phyloP scores from a whole-genome alignment of 2,113 vertebrate species.

The Bungarus multicinctus region DNA sequence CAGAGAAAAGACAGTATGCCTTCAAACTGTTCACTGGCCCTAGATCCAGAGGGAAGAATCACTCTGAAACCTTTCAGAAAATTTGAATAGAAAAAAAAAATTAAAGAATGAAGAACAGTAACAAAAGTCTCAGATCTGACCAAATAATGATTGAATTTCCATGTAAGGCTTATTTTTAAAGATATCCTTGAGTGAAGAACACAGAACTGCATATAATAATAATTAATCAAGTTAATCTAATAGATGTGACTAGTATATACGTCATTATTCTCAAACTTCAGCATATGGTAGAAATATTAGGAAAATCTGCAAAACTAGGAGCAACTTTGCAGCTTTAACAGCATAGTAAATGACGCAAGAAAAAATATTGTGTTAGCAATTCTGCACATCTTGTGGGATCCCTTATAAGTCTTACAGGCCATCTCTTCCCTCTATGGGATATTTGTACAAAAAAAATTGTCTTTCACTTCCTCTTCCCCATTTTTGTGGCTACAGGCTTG shows the following conservation, averaged over 20 bases:
- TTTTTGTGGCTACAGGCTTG: conserved; percentile 58
- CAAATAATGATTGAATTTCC: neutral
- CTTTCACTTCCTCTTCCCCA: conserved; percentile 58
- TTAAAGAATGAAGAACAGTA: neutral
- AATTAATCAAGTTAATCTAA: neutral
- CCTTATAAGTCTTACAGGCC: neutral
- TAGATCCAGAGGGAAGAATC: neutral
- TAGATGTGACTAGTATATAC: neutral
- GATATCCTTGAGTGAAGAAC: neutral
- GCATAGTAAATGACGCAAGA: neutral
- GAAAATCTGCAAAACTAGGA: neutral
- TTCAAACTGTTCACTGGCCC: neutral
- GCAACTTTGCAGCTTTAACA: neutral
- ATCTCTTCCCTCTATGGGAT: neutral
- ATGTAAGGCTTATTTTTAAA: neutral
- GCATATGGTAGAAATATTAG: fast-evolving
- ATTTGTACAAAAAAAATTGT: neutral
- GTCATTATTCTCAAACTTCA: neutral
- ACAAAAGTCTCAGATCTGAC: neutral
- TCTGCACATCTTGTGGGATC: conserved; percentile 1
- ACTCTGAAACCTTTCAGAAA: neutral
- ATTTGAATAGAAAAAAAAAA: neutral
- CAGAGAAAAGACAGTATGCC: neutral
- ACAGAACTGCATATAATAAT: neutral
- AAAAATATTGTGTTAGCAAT: neutral